Base-by-base conservation (phyloP, 64 coral and sea anemone species). In the Porites lutea region DNA sequence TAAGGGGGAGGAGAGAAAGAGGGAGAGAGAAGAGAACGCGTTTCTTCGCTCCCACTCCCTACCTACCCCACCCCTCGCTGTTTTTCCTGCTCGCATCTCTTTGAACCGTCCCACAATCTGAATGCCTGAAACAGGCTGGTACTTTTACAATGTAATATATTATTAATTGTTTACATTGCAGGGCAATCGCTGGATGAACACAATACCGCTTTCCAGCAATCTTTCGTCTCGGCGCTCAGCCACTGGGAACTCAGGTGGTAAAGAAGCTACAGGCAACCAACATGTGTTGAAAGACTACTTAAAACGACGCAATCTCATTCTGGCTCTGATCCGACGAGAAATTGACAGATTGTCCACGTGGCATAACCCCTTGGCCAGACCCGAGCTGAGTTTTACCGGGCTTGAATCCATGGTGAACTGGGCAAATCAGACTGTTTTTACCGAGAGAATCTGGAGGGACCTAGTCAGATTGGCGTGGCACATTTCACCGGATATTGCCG, bases 101-200 rank as follows among this genome's bases (percentile, higher is more conserved):
- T 37, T 37, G 27, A 0, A 37, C 27, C 27, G 27, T 37, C 27
- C 27, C 27, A 37, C 27, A 37, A 37, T 37, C 27, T 37, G 27
- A 37, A 37, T 37, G 1, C 27, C 27, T 37, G 27, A 1, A 37
- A 37, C 27, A 37, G 27, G 27, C 27, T 37, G 27, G 1, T 1
- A 37, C 27, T 37, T 37, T 37, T 37, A 1, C 27, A 37, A 37
- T 37, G 27, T 37, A 37, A 37, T 37, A 46, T 37, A 48, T 79
- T 79, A 44, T 2, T 9, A 53, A 20, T 78, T 11, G 37, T 66
- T 65, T 51, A 4, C n/a, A 13, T 66, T 20, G 10, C 13, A 97
- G 95, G 95, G 95, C 45, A 97, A 97, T 48, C 88, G 79, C 11
- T 97, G 95, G 95, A 97, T 97, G 68, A 97, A 97, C 77, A 97